Evolutionary conservation across 2,113 vertebrate genomes (phyloP).

Genomic region (Petrocephalus microphthalmus): DNA sequence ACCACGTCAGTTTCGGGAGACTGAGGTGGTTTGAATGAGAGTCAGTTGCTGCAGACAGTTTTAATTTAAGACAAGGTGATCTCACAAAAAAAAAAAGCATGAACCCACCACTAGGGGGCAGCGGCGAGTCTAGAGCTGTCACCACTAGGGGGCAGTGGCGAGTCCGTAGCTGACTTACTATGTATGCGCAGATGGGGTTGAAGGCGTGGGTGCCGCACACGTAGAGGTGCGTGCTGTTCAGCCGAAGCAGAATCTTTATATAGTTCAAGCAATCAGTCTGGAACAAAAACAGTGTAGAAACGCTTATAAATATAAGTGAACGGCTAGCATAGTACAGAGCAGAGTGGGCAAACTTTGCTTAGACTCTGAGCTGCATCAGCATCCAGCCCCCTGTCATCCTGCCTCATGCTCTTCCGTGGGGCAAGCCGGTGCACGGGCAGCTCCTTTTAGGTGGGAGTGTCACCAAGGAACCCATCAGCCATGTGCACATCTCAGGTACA

Average conservation of each 20-base stretch:
- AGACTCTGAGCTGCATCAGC: not conserved
- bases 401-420: not conserved
- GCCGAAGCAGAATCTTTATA: slow-evolving; percentile 82
- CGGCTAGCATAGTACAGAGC: not conserved
- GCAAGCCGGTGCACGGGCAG: not conserved
- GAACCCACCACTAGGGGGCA: not conserved
- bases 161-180: slow-evolving; percentile 66
- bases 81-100: not conserved
- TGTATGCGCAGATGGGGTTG: slow-evolving; percentile 84
- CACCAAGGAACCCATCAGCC: not conserved
- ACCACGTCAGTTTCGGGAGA: not conserved
- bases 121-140: no score
- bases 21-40: not conserved
- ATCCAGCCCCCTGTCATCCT: not conserved
- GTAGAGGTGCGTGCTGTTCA: slow-evolving; percentile 84
- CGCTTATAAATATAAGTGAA: not conserved
- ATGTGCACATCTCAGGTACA: not conserved
- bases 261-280: slow-evolving; percentile 97
- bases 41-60: not conserved
- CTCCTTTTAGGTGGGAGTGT: not conserved
- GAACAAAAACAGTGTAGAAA: slow-evolving; percentile 18
- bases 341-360: not conserved
- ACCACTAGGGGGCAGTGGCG: not conserved
- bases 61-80: not conserved
- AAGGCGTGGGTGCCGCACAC: slow-evolving; percentile 90